Evolutionary conservation across 2,113 vertebrate genomes (phyloP).

Genomic region (Catharus fuscescens): DNA sequence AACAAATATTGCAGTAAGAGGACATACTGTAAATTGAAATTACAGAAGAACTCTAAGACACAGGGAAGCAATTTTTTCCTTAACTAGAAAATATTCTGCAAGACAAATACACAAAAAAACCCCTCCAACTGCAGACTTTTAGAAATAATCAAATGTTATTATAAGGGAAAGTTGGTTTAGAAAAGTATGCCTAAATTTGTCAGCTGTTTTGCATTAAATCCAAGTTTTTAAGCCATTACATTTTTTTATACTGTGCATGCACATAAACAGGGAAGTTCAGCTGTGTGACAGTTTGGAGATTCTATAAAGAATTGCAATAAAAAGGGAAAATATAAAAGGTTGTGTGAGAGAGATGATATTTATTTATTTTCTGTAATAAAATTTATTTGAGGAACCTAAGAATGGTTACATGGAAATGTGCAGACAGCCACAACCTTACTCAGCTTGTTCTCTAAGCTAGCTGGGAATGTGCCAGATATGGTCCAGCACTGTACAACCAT

Average conservation of each 20-base stretch:
- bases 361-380: conserved; percentile 41
- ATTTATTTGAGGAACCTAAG: background rate
- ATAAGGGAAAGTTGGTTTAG: background rate
- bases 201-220: conserved; percentile 47
- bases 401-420: background rate
- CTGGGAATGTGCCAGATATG: background rate
- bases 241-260: conserved; percentile 32
- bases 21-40: conserved; percentile 41
- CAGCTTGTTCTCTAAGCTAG: background rate
- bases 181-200: conserved; percentile 36
- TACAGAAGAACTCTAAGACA: background rate
- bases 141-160: conserved; percentile 51
- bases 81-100: conserved; percentile 43
- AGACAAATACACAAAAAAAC: background rate
- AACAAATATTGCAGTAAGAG: conserved; percentile 38
- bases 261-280: conserved; percentile 14
- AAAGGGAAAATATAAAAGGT: conserved; percentile 41
- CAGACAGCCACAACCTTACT: background rate
- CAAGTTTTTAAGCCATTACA: background rate
- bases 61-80: conserved; percentile 16
- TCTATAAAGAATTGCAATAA: conserved; percentile 34
- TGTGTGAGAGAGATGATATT: background rate
- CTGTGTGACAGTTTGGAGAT: conserved; percentile 13
- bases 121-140: background rate
- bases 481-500: background rate